Conservation (phyloP, 2,888 invertebrate genomes). For the Bombylius major region DNA sequence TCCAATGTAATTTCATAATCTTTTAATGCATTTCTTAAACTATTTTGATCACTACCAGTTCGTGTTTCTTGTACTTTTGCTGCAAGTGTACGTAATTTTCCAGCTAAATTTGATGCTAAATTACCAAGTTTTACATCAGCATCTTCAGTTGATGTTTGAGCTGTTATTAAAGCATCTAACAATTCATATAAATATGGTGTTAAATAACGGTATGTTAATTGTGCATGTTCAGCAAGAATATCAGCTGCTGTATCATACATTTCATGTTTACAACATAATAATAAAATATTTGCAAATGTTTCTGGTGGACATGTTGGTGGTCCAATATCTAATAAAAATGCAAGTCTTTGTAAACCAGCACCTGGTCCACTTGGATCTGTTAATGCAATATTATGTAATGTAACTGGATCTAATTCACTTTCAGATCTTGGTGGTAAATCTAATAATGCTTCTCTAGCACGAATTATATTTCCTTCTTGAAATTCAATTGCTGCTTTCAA, state of each 20-base stretch:
- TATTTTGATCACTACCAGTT: constrained; percentile 75
- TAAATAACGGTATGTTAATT: constrained; percentile 88
- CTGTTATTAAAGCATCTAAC: constrained; percentile 90
- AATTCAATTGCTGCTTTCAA: constrained; percentile 97
- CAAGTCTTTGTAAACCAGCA: constrained; percentile 64
- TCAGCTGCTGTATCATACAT: constrained; percentile 97
- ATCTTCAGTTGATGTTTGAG: constrained; percentile 92
- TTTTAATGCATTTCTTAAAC: constrained; percentile 77
- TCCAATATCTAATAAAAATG: constrained; percentile 88
- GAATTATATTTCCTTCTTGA: constrained; percentile 58
- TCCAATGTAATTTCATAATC: constrained; percentile 83
- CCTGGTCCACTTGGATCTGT: constrained; percentile 86
- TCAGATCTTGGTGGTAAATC: constrained; percentile 91
- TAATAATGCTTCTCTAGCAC: constrained; percentile 68
- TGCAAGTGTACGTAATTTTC: constrained; percentile 77
- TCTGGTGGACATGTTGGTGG: constrained; percentile 82
- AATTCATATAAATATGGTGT: constrained; percentile 91
- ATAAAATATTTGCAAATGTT: constrained; percentile 88
- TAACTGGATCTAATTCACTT: constrained; percentile 94
- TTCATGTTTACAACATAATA: constrained; percentile 94
- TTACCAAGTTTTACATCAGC: constrained; percentile 93
- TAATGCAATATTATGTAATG: constrained; percentile 92
- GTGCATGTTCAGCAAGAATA: constrained; percentile 92
- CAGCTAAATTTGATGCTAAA: constrained; percentile 81
- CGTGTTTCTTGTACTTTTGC: constrained; percentile 91